Evolutionary conservation across 2,113 vertebrate genomes (phyloP).

Genomic region (Vireo altiloquus): DNA sequence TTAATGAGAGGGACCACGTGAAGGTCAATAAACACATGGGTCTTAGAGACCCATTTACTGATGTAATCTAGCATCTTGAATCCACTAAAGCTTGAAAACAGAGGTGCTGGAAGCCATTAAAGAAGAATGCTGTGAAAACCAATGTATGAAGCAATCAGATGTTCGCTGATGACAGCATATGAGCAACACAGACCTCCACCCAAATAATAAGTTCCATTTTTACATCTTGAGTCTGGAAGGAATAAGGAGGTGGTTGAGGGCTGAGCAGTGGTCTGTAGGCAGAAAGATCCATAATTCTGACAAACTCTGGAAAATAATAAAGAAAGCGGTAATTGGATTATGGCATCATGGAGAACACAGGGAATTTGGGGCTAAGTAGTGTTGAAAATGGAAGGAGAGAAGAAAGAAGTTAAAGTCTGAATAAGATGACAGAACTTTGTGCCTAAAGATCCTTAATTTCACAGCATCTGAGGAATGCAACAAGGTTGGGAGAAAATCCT

Average conservation of each 20-base stretch:
- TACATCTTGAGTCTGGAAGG: background rate
- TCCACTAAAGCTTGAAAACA: background rate
- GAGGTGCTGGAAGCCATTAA: constrained; percentile 20
- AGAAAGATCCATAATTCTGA: background rate
- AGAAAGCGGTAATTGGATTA: background rate
- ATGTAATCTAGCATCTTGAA: background rate
- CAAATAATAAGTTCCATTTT: constrained; percentile 11
- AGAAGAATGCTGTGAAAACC: constrained; percentile 21
- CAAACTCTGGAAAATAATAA: background rate
- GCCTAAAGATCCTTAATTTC: background rate
- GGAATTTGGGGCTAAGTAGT: background rate
- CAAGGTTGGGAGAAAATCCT: background rate
- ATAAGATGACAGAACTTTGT: background rate
- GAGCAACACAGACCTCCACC: background rate
- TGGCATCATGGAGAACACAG: background rate
- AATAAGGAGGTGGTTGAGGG: background rate
- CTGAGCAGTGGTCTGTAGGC: background rate
- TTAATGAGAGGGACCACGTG: background rate
- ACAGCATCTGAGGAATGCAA: background rate
- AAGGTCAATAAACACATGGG: background rate
- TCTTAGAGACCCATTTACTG: background rate
- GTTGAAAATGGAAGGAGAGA: background rate
- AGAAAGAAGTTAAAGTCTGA: background rate
- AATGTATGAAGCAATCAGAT: constrained; percentile 3
- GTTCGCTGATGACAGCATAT: background rate